These are phyloP conservation scores for Eupithecia tripunctaria DNA, from an alignment of 2,888 invertebrate species.

Conservation along the genomic window DNA sequence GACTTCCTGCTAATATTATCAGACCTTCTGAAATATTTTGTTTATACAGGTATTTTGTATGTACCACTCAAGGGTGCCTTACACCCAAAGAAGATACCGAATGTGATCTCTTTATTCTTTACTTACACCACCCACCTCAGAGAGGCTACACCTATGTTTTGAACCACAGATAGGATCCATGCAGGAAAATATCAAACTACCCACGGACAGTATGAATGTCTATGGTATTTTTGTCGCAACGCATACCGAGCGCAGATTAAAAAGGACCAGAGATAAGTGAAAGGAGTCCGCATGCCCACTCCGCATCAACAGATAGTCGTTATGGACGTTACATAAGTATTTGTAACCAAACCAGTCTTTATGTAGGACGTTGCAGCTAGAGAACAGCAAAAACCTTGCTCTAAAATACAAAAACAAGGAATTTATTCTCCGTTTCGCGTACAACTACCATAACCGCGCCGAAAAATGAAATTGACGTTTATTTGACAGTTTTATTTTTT, in stretches of 20 bases:
- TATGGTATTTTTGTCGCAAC: conserved; percentile 25
- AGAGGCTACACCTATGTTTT: no score
- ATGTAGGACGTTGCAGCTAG: conserved; percentile 45
- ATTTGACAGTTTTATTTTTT: background rate
- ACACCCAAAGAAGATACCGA: no score
- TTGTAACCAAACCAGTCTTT: conserved; percentile 46
- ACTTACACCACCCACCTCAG: no score
- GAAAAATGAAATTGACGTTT: background rate
- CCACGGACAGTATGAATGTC: conserved; percentile 12
- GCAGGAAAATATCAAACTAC: background rate
- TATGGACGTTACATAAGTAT: conserved; percentile 55
- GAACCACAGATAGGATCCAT: no score
- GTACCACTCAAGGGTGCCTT: no score
- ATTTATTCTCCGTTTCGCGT: conserved; percentile 23
- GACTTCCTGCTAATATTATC: background rate
- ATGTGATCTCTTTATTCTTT: no score
- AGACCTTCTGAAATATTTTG: no score
- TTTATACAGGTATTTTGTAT: no score
- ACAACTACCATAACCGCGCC: background rate
- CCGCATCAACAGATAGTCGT: conserved; percentile 46
- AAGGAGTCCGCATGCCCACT: conserved; percentile 56
- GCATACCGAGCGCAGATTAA: conserved; percentile 53
- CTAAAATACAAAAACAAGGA: conserved; percentile 23
- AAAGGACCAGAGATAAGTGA: conserved; percentile 64
- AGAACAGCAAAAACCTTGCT: conserved; percentile 9